Base-by-base conservation (phyloP, 2,888 invertebrate species). In the Troilus luridus region DNA sequence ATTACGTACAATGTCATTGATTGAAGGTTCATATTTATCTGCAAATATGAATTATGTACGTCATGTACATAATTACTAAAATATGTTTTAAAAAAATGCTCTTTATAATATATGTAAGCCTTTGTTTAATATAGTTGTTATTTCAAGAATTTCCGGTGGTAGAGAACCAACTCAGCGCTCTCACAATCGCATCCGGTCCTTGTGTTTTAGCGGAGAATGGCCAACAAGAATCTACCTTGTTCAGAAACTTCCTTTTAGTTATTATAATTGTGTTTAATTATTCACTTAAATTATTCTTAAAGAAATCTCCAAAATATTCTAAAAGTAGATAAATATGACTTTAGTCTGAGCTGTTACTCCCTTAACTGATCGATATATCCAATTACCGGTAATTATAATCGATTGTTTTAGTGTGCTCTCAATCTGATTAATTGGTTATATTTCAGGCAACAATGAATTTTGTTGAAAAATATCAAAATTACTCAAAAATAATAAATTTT, bases 111-210 rank as follows among this genome's bases (percentile, higher is more conserved):
- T 19, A 62, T 60, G 27, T 59, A 88, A 88, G 17, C 60, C 88
- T 88, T 85, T 88, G 60, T 88, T 11, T 60, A 88, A 60, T 60
- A 21, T 60, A 88, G 88, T 60, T 62, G 88, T 88, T 88, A 88
- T 88, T 88, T 88, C 60, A 88, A 88, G 88, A 59, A 88, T 88
- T 88, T 88, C 88, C 88, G 88, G 88, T 62, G 41, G 14, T 27
- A 58, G 60, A 41, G 62, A 59, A 85, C 60, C 60, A 41, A 88
- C 60, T 60, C 60, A 88, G 88, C 27, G 88, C 88, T 59, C 88
- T 62, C 60, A 59, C 60, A 60, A 60, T 19, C 11, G 62, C 88
- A 60, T 88, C 88, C 88, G 88, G 60, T 41, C 59, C 27, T 88
- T 88, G 88, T 85, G 85, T 85, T 85, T 56, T 56, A 85, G 56